Evolutionary conservation across 2,113 vertebrate species (phyloP), one percentile per base, ranked within the genome.

Genomic region (Petrocephalus microphthalmus): DNA sequence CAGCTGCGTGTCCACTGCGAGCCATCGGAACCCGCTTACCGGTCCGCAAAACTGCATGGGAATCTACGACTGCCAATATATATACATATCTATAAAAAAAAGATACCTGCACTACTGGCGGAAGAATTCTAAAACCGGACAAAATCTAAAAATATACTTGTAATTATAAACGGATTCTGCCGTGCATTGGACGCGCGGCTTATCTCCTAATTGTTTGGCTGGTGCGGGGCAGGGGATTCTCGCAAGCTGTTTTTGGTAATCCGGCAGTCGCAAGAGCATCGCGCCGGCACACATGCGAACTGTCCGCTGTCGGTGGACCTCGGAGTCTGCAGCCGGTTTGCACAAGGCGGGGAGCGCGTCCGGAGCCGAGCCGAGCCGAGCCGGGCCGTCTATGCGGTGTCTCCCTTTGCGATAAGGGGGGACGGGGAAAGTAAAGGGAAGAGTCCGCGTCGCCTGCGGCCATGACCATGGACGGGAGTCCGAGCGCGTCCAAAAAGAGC

Each of bases 401-500:
- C 87, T 84, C 74, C 45, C 49, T 90, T 84, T 90, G 88, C 87
- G 15, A 42, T 93, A 91, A 64, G 37, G 25, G 81, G 71, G 11
- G 52, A 64, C 60, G 67, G 54, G 67, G 54, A 45, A 57, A 60
- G 85, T 86, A 47, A 42, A 1, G 11, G 47, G 71, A 42, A 13
- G 93, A 93, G 92, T 92, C 90, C 88, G 90, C 90, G 86, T 60
- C 88, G 86, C 87, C 90, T 64, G 90, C 90, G 89, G 88, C 74
- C 22, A 90, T 74, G 51, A 91, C 81, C 89, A 94, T 94, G 95
- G 92, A 93, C 90, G 92, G 92, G 89, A 84, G 89, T 54, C 89
- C 60, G 91, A 91, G 90, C 89, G 89, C 89, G 89, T 94, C 95
- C 47, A 95, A 95, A 90, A 95, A 94, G 93, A 94, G 92, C 7